Percentiles rank a stretch among this genome's conserved stretches.
phyloP scores from a whole-genome alignment of 2,797 vertebrate species.

The Triplophysa bombifrons region DNA sequence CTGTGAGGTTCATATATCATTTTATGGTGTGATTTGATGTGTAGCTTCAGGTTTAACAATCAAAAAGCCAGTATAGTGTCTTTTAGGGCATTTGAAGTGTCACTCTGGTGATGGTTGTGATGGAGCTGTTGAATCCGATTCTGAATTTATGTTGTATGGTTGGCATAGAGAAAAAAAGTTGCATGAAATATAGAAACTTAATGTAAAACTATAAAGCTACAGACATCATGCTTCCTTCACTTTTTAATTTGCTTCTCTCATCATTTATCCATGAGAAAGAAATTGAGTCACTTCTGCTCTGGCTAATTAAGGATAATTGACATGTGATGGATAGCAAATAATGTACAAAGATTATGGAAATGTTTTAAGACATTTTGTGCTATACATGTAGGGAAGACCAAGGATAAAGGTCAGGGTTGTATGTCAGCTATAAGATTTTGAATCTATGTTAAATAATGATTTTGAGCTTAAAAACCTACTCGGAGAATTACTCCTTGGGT shows the following conservation, averaged over 20 bases:
- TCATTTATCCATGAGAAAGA: conserved; percentile 33
- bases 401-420: neutral
- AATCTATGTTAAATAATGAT: too few relatives aligned
- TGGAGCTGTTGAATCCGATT: neutral
- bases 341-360: conserved; percentile 12
- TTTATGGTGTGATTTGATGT: conserved; percentile 12
- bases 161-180: neutral
- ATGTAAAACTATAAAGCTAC: conserved; percentile 25
- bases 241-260: conserved; percentile 24
- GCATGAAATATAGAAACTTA: neutral
- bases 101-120: conserved; percentile 20
- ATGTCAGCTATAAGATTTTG: neutral
- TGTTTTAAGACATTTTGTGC: neutral
- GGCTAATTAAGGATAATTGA: conserved; percentile 35
- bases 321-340: conserved; percentile 7
- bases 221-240: conserved; percentile 11
- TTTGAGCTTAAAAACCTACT: too few relatives aligned
- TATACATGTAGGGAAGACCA: neutral
- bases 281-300: conserved; percentile 36
- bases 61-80: conserved; percentile 8
- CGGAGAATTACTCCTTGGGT: neutral
- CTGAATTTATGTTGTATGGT: conserved; percentile 9
- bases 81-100: conserved; percentile 31
- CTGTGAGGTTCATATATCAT: conserved; percentile 23
- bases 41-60: conserved; percentile 39